Conservation (phyloP, 2,797 vertebrate species). For the Cyprinodon diabolis region DNA sequence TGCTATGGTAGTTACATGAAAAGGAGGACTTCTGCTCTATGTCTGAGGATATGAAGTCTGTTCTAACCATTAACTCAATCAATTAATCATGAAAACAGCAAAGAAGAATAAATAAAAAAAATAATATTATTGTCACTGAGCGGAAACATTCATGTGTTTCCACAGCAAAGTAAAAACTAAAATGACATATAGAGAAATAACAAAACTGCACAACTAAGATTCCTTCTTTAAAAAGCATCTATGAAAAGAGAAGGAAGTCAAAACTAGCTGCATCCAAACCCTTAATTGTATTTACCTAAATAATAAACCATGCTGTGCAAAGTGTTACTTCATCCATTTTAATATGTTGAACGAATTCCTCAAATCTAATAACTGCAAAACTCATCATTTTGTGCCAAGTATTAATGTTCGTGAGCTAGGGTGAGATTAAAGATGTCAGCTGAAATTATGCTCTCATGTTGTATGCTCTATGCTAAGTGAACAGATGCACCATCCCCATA, state of each 20-base stretch:
- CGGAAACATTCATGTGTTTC: no score
- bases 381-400: background rate
- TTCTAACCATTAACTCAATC: no score
- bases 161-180: background rate
- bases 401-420: background rate
- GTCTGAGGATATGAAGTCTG: no score
- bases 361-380: background rate
- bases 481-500: slow-evolving; percentile 6
- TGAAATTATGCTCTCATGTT: background rate
- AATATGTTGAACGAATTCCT: background rate
- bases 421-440: slow-evolving; percentile 3
- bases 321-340: background rate
- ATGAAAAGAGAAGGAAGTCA: background rate
- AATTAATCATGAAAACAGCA: no score
- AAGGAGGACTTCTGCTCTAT: no score
- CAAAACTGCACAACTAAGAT: background rate
- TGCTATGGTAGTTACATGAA: no score
- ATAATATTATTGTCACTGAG: no score
- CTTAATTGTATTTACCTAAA: background rate
- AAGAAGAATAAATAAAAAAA: no score
- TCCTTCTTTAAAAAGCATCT: background rate
- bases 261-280: background rate
- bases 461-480: background rate
- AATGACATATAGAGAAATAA: background rate
- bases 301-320: background rate